Conservation (phyloP, 2,797 vertebrate species). For the Oreortyx pictus region DNA sequence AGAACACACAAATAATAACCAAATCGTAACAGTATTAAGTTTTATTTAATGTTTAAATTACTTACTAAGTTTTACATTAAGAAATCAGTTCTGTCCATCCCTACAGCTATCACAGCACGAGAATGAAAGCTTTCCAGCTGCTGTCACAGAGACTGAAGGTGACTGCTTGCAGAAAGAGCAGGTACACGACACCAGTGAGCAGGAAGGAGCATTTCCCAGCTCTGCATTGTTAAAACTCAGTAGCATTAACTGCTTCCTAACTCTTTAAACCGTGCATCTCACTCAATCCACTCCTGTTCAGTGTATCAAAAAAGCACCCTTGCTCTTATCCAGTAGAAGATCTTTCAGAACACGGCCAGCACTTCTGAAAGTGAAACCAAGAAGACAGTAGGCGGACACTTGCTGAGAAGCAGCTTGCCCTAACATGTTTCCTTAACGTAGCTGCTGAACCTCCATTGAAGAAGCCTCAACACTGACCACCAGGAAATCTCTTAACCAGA, state of each 20-base stretch:
- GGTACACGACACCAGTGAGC: not conserved
- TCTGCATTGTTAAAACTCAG: not conserved
- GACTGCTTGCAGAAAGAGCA: not conserved
- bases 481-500: not conserved
- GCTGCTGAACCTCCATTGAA: not conserved
- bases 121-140: not conserved
- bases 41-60: not conserved
- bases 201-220: not conserved
- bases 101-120: not conserved
- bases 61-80: not conserved
- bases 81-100: not conserved
- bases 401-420: not conserved
- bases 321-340: not conserved
- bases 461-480: not conserved
- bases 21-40: not conserved
- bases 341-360: rapidly evolving
- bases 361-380: conserved; percentile 52
- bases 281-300: not conserved
- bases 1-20: not conserved
- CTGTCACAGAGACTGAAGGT: not conserved
- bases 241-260: not conserved
- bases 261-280: not conserved
- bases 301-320: rapidly evolving
- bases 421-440: not conserved
- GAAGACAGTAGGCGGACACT: not conserved